Evolutionary conservation across 2,797 vertebrate genomes (phyloP).

Genomic region (Syngnathus acus): DNA sequence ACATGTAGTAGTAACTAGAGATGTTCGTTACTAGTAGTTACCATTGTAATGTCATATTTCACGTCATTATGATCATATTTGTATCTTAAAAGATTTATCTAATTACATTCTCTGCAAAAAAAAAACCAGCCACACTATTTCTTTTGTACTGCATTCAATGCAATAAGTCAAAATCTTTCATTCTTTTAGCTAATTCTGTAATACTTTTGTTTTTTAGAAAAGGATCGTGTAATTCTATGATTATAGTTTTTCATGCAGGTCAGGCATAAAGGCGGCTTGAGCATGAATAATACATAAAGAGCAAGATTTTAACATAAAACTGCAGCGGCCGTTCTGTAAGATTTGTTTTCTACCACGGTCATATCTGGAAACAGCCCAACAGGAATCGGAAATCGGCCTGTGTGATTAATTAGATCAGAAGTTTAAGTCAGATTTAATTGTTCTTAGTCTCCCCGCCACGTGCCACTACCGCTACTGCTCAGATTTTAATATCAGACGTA

Average conservation of each 20-base stretch:
- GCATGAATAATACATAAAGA: conserved; percentile 1
- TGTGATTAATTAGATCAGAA: conserved; percentile 1
- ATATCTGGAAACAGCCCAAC: background rate
- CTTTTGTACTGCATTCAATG: background rate
- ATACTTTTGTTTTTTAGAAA: background rate
- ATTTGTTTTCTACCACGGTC: background rate
- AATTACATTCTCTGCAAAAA: background rate
- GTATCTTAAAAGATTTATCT: background rate
- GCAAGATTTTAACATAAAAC: conserved; percentile 3
- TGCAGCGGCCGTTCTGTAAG: background rate
- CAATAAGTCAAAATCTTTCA: background rate
- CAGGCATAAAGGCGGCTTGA: conserved; percentile 4
- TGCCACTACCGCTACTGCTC: conserved; percentile 1
- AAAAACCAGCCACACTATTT: background rate
- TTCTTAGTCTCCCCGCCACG: conserved; percentile 3
- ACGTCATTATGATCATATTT: background rate
- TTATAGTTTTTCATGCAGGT: background rate
- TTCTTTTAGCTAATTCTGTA: background rate
- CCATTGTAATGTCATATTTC: background rate
- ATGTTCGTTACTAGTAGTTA: no score
- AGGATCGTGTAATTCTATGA: background rate
- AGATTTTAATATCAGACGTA: conserved; percentile 1
- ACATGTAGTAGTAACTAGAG: no score
- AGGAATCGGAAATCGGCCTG: background rate
- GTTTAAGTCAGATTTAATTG: conserved; percentile 3